Percentiles rank a stretch among this genome's conserved stretches.
These are phyloP conservation scores for Petroica traversi DNA, from an alignment of 2,113 vertebrate genomes.

Conservation along the genomic window DNA sequence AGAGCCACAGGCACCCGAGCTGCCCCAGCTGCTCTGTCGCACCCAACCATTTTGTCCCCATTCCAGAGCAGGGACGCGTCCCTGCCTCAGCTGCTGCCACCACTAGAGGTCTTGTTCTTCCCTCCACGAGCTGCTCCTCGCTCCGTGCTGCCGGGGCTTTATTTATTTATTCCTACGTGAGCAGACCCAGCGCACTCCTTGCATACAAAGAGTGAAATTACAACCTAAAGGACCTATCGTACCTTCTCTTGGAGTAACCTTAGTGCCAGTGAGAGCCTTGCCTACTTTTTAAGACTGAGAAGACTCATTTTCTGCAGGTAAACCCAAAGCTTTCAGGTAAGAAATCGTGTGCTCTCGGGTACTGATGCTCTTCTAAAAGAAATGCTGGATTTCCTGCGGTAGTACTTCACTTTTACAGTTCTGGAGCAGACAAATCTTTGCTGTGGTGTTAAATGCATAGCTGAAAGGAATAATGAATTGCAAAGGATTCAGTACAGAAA, in stretches of 20 bases:
- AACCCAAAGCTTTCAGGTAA: conserved; percentile 77
- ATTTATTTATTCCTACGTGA: conserved; percentile 81
- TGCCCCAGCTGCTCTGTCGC: background rate
- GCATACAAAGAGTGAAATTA: conserved; percentile 72
- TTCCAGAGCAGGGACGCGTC: background rate
- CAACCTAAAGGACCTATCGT: conserved; percentile 57
- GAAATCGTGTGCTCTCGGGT: conserved; percentile 58
- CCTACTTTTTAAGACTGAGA: conserved; percentile 36
- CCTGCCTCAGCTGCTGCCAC: conserved; percentile 55
- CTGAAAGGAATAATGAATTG: conserved; percentile 45
- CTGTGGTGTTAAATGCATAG: conserved; percentile 2
- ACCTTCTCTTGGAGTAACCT: conserved; percentile 64
- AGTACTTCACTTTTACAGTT: conserved; percentile 68
- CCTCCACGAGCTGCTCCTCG: conserved; percentile 52
- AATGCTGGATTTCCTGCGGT: conserved; percentile 49
- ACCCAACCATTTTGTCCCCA: conserved; percentile 42
- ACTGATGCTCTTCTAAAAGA: conserved; percentile 45
- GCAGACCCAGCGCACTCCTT: conserved; percentile 72
- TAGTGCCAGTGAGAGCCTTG: conserved; percentile 45
- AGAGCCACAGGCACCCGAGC: background rate
- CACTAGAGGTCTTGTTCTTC: conserved; percentile 78
- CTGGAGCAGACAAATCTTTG: background rate
- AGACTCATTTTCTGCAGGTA: conserved; percentile 67
- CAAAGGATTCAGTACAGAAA: conserved; percentile 24
- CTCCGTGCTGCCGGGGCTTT: conserved; percentile 57